A percentile compares a stretch with the other conserved stretches of the same genome.
Conservation (phyloP, 2,797 vertebrate species). For the Tragelaphus eurycerus region DNA sequence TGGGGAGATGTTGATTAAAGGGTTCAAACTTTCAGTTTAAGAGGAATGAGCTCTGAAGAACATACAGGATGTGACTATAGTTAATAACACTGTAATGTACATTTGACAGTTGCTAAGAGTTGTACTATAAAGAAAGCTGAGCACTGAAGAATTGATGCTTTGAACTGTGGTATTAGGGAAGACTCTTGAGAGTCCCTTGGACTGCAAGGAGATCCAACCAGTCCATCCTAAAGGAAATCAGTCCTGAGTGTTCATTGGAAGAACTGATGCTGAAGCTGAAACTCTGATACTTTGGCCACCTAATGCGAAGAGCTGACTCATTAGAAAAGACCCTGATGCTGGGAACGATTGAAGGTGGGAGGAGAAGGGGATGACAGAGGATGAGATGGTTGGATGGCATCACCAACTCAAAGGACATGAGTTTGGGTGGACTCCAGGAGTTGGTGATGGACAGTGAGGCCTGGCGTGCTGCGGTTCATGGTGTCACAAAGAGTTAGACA, state of each 20-base stretch:
- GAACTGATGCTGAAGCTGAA: not conserved
- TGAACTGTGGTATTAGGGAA: not conserved
- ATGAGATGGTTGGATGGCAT: not conserved
- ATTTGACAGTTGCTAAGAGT: not conserved
- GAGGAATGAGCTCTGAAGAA: not conserved
- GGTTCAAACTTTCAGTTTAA: not conserved
- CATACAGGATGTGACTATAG: not conserved
- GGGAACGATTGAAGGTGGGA: not conserved
- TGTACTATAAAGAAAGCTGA: not conserved
- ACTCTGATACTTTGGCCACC: not conserved
- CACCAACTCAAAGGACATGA: not conserved
- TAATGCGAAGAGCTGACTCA: not conserved
- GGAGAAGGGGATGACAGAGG: not conserved
- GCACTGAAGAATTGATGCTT: accelerated
- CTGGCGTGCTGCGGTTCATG: accelerated
- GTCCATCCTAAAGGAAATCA: not conserved
- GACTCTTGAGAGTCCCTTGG: not conserved
- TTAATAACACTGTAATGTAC: not conserved
- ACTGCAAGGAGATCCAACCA: not conserved
- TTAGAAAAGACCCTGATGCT: not conserved
- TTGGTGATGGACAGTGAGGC: not conserved
- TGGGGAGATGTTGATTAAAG: not conserved
- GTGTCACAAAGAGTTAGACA: not conserved
- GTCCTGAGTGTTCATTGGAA: not conserved
- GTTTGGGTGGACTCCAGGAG: not conserved